Evolutionary conservation across 2,113 vertebrate genomes (phyloP).

Genomic region (Oryzias javanicus): DNA sequence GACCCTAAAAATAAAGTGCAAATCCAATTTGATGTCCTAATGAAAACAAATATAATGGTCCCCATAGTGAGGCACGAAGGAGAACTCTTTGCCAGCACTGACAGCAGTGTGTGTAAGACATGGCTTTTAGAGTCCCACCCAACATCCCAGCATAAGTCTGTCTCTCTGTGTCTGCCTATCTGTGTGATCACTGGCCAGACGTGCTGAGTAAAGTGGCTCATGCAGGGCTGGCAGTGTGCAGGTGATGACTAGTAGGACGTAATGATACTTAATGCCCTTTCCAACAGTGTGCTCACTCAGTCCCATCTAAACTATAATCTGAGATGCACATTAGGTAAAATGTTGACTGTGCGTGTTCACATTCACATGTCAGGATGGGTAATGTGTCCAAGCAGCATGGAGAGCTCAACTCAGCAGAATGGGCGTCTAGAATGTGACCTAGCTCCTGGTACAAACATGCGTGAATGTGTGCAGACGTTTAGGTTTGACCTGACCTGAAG

Average conservation of each 20-base stretch:
- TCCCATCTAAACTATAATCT: conserved; percentile 20
- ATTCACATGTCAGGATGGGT: conserved; percentile 59
- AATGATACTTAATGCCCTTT: conserved; percentile 76
- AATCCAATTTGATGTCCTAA: neutral
- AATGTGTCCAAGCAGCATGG: conserved; percentile 54
- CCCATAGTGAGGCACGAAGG: neutral
- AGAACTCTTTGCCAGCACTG: conserved; percentile 18
- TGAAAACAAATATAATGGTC: conserved; percentile 1
- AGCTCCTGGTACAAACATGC: too few relatives aligned
- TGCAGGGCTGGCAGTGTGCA: conserved; percentile 65
- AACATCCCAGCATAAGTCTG: conserved; percentile 25
- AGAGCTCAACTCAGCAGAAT: neutral
- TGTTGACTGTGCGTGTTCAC: neutral
- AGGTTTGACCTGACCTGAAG: too few relatives aligned
- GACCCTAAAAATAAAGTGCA: neutral
- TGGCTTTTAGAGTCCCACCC: conserved; percentile 14
- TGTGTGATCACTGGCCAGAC: conserved; percentile 64
- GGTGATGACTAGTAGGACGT: conserved; percentile 75
- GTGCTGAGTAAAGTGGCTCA: conserved; percentile 64
- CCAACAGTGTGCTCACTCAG: conserved; percentile 20
- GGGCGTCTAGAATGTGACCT: too few relatives aligned
- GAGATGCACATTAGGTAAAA: conserved; percentile 17
- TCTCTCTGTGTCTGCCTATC: conserved; percentile 46
- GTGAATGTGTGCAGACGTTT: too few relatives aligned
- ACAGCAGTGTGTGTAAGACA: conserved; percentile 27